These are phyloP conservation scores for Montipora foliosa DNA, from an alignment of 64 coral and sea anemone species.

Conservation along the genomic window DNA sequence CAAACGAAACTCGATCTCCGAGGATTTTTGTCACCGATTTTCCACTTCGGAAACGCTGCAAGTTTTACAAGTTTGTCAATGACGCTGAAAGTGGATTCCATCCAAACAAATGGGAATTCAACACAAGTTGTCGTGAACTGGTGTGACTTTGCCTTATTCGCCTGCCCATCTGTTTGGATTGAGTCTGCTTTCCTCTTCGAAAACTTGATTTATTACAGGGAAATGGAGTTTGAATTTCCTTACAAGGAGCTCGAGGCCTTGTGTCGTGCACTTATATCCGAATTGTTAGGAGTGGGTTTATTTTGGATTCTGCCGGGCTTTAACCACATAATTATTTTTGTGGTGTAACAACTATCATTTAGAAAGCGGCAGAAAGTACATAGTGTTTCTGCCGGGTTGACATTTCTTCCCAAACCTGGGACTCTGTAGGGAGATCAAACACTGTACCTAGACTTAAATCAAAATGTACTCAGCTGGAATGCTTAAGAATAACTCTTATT, in stretches of 20 bases:
- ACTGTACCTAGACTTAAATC: neutral
- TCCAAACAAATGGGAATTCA: slow-evolving; percentile 53
- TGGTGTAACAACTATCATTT: neutral
- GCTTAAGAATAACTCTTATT: neutral
- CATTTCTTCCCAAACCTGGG: neutral
- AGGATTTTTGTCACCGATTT: neutral
- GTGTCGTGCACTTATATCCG: neutral
- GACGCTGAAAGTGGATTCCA: slow-evolving; percentile 11
- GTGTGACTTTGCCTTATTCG: neutral
- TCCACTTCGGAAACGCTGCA: slow-evolving; percentile 1
- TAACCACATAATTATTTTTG: neutral
- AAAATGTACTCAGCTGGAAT: neutral
- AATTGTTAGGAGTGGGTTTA: neutral
- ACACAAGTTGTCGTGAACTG: neutral
- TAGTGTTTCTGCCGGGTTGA: neutral
- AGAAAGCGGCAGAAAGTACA: neutral
- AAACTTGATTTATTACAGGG: neutral
- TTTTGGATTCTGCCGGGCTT: neutral
- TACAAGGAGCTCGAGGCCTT: neutral
- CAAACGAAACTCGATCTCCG: slow-evolving; percentile 11
- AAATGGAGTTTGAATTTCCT: slow-evolving; percentile 1
- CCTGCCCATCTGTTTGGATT: slow-evolving; percentile 15
- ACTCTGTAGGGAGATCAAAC: neutral
- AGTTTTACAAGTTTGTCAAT: slow-evolving; percentile 23
- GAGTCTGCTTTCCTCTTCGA: slow-evolving; percentile 9